Conservation (phyloP, 2,888 invertebrate genomes). For the Drosophila suboccidentalis region DNA sequence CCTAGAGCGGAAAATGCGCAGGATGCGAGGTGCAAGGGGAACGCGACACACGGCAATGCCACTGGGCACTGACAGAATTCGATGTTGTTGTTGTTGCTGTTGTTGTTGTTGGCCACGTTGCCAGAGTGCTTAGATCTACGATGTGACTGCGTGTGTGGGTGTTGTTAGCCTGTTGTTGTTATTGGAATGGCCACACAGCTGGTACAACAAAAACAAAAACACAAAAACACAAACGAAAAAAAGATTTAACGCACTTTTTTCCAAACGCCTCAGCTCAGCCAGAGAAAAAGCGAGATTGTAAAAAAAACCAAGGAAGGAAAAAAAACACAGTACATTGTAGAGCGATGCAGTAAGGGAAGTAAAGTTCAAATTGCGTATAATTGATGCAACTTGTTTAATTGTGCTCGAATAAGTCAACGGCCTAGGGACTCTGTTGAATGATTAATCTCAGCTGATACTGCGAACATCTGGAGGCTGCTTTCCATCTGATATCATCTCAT, state of each 20-base stretch:
- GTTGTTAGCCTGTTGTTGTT: slow-evolving; percentile 51
- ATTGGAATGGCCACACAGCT: slow-evolving; percentile 76
- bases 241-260: slow-evolving; percentile 33
- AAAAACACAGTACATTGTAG: background rate
- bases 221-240: background rate
- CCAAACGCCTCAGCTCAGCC: background rate
- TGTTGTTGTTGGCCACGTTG: slow-evolving; percentile 27
- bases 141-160: slow-evolving; percentile 18
- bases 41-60: slow-evolving; percentile 7
- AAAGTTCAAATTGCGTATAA: slow-evolving; percentile 27
- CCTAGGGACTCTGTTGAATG: background rate
- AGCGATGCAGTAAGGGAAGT: background rate
- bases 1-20: slow-evolving; percentile 38
- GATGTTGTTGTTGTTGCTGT: slow-evolving; percentile 5
- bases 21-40: slow-evolving; percentile 22
- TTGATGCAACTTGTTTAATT: slow-evolving; percentile 17
- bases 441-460: too few relatives aligned
- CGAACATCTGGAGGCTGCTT: too few relatives aligned
- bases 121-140: slow-evolving; percentile 42
- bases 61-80: slow-evolving; percentile 13
- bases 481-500: too few relatives aligned
- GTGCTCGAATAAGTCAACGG: too few relatives aligned
- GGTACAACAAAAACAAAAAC: slow-evolving; percentile 31
- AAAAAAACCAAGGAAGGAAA: too few relatives aligned
- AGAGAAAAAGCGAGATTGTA: background rate